phyloP scores from a whole-genome alignment of 1,140 invertebrate species.

The Drosophila tani region DNA sequence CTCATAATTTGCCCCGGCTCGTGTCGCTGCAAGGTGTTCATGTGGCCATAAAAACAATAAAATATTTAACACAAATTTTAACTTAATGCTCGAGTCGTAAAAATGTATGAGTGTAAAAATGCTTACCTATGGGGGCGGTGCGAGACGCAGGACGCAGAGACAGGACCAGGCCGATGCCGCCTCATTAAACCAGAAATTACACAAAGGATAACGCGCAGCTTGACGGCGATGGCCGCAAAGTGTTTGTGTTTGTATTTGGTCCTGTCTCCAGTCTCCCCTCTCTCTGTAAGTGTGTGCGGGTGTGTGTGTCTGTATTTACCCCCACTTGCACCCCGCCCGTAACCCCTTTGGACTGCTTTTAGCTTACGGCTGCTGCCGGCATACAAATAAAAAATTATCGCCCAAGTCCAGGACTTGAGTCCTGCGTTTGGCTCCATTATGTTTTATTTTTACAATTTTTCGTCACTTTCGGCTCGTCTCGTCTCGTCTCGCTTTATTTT shows the following conservation, averaged over 20 bases:
- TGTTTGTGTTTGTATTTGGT: conserved; percentile 46
- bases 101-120: conserved; percentile 75
- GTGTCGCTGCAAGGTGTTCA: conserved; percentile 64
- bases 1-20: conserved; percentile 55
- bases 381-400: conserved; percentile 82
- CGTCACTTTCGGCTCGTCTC: conserved; percentile 56
- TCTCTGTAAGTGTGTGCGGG: conserved; percentile 9
- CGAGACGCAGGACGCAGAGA: neutral
- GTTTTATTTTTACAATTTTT: conserved; percentile 77
- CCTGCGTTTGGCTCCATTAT: conserved; percentile 65
- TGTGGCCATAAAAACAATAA: conserved; percentile 79
- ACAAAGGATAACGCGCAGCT: conserved; percentile 77
- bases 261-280: neutral
- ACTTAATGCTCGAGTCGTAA: conserved; percentile 76
- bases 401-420: conserved; percentile 58
- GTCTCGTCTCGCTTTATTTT: conserved; percentile 31
- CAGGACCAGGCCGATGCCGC: conserved; percentile 56
- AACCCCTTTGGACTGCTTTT: conserved; percentile 49
- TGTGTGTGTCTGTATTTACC: conserved; percentile 9
- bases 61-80: conserved; percentile 84
- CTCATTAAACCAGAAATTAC: conserved; percentile 82
- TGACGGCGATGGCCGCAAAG: conserved; percentile 60
- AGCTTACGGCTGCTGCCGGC: conserved; percentile 55
- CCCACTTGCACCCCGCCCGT: conserved; percentile 6
- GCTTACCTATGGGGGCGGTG: conserved; percentile 43